These are phyloP conservation scores for Cnemophilus loriae DNA, from an alignment of 2,113 vertebrate genomes.

Conservation along the genomic window DNA sequence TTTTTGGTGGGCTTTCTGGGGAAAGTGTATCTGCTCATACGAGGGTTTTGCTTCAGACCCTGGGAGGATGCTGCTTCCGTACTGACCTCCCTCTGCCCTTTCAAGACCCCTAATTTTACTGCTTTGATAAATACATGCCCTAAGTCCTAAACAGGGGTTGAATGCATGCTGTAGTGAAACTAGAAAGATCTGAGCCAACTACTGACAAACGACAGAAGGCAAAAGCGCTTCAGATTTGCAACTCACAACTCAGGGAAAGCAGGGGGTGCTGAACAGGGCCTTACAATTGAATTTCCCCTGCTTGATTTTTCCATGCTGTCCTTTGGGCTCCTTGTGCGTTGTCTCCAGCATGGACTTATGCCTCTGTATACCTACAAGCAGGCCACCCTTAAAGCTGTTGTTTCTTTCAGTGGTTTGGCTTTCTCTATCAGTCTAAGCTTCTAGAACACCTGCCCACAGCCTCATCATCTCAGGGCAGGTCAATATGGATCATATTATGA, in stretches of 20 bases:
- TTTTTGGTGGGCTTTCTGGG: background rate
- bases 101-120: background rate
- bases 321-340: background rate
- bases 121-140: background rate
- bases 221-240: background rate
- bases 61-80: background rate
- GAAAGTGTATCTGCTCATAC: background rate
- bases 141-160: background rate
- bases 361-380: background rate
- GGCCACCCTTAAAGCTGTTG: background rate
- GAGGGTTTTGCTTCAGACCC: background rate
- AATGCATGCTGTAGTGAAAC: background rate
- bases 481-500: background rate
- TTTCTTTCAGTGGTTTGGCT: background rate
- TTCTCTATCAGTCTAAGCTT: background rate
- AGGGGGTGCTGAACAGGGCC: background rate
- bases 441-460: background rate
- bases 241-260: background rate
- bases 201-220: background rate
- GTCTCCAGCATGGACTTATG: background rate
- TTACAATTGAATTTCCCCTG: background rate
- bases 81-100: background rate
- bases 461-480: background rate
- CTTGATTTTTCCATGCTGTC: accelerated
- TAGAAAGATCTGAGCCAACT: background rate